phyloP scores from a whole-genome alignment of 2,797 vertebrate species.

The Petrocephalus schoutedeni region DNA sequence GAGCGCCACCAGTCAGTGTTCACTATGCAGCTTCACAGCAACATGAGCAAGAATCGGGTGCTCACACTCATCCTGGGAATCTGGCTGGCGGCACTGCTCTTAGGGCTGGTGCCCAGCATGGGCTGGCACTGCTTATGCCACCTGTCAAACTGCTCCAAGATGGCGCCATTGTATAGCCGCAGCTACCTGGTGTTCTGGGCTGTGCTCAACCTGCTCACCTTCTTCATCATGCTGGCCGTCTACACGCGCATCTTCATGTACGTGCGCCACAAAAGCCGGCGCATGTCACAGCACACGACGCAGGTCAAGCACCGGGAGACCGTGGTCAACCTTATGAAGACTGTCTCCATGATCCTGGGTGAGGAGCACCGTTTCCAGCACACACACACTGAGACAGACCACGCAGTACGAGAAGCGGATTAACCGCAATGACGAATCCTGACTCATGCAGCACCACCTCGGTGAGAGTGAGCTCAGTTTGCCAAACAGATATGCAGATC shows the following conservation, averaged over 20 bases:
- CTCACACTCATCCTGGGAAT: slow-evolving; percentile 72
- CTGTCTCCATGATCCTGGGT: slow-evolving; percentile 87
- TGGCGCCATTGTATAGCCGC: slow-evolving; percentile 86
- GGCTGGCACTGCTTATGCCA: slow-evolving; percentile 86
- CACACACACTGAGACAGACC: not conserved
- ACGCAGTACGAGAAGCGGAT: not conserved
- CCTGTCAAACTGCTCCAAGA: slow-evolving; percentile 70
- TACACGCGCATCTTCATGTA: slow-evolving; percentile 86
- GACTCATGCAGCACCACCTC: not conserved
- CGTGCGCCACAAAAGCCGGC: slow-evolving; percentile 71
- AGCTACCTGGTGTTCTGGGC: slow-evolving; percentile 88
- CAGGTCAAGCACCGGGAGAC: slow-evolving; percentile 76
- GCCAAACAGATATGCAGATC: not conserved
- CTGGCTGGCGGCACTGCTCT: slow-evolving; percentile 73
- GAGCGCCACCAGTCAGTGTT: slow-evolving; percentile 89
- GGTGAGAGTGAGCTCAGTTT: not conserved
- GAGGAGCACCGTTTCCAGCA: slow-evolving; percentile 39
- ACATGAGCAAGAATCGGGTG: slow-evolving; percentile 77
- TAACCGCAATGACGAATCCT: not conserved
- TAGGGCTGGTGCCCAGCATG: slow-evolving; percentile 81
- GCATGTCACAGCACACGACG: slow-evolving; percentile 80
- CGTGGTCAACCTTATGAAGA: slow-evolving; percentile 85
- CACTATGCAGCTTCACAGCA: slow-evolving; percentile 85
- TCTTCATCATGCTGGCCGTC: slow-evolving; percentile 78
- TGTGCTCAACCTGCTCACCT: slow-evolving; percentile 79